A percentile compares a stretch with the other conserved stretches of the same genome.
phyloP scores from a whole-genome alignment of 2,113 vertebrate genomes.

The Xiphorhynchus elegans region DNA sequence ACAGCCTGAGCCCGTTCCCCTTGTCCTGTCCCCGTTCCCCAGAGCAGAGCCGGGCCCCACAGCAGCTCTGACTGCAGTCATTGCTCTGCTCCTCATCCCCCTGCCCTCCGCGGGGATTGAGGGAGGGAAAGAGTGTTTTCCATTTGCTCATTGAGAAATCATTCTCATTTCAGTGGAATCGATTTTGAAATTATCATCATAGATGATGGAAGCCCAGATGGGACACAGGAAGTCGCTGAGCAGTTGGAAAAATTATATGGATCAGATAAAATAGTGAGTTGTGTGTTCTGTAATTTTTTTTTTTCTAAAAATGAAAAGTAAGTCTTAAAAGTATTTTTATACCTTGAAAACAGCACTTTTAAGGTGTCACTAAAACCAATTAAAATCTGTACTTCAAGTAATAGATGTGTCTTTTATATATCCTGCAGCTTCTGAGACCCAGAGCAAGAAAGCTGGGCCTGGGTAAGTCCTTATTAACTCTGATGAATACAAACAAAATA shows the following conservation, averaged over 20 bases:
- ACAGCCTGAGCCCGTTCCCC: background rate
- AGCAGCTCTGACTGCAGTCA: background rate
- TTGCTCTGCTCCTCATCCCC: background rate
- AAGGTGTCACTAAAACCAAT: background rate
- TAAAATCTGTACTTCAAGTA: background rate
- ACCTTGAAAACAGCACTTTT: background rate
- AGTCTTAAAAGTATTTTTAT: background rate
- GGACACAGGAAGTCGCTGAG: slow-evolving; percentile 87
- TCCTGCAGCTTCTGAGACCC: slow-evolving; percentile 87
- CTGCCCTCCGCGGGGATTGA: fast-evolving
- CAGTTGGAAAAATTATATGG: slow-evolving; percentile 93
- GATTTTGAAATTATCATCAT: slow-evolving; percentile 93
- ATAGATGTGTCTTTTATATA: background rate
- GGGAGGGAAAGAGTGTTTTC: background rate
- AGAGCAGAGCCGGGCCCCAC: background rate
- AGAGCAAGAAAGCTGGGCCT: slow-evolving; percentile 89
- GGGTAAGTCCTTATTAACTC: slow-evolving; percentile 78
- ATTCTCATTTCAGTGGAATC: slow-evolving; percentile 78
- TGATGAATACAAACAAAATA: background rate
- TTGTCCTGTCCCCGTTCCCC: background rate
- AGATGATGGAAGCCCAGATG: slow-evolving; percentile 97
- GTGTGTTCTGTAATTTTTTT: fast-evolving
- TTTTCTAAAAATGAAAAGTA: background rate
- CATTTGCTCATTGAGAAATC: background rate
- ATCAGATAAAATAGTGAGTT: slow-evolving; percentile 91